Evolutionary conservation across 2,797 vertebrate genomes (phyloP).

Genomic region (Clarias fuscus): DNA sequence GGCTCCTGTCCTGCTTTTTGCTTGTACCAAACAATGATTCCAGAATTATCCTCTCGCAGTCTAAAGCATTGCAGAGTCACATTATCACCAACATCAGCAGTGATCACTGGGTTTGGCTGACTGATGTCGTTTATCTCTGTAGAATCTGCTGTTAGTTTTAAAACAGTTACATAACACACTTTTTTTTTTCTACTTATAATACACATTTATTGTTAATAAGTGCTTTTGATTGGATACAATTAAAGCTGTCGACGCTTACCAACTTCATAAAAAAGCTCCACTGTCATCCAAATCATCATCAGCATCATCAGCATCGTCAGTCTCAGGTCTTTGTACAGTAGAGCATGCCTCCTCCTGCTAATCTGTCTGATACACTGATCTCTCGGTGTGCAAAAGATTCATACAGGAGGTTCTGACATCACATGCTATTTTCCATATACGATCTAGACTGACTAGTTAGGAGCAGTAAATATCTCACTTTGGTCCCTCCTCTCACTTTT

Average conservation of each 20-base stretch:
- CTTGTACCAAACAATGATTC: slow-evolving; percentile 33
- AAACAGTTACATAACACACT: not conserved
- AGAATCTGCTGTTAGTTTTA: not conserved
- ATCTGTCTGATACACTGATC: not conserved
- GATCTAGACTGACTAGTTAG: not conserved
- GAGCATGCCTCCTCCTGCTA: not conserved
- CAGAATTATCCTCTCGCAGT: not conserved
- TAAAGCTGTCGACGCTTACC: not conserved
- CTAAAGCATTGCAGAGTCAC: slow-evolving; percentile 25
- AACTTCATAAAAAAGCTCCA: not conserved
- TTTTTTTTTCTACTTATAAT: not conserved
- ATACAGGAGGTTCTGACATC: not conserved
- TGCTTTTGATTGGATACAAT: not conserved
- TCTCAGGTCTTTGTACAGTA: not conserved
- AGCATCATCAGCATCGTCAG: not conserved
- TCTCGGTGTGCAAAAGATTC: not conserved
- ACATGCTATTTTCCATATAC: not conserved
- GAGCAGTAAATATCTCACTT: not conserved
- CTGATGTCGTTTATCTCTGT: not conserved
- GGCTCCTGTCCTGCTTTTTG: slow-evolving; percentile 14
- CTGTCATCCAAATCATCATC: not conserved
- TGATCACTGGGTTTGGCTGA: slow-evolving; percentile 9
- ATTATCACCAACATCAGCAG: slow-evolving; percentile 9
- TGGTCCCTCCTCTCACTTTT: not conserved
- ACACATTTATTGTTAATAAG: not conserved